Base-by-base conservation (phyloP, 23 tunicate genomes). In the Pegea sp. region DNA sequence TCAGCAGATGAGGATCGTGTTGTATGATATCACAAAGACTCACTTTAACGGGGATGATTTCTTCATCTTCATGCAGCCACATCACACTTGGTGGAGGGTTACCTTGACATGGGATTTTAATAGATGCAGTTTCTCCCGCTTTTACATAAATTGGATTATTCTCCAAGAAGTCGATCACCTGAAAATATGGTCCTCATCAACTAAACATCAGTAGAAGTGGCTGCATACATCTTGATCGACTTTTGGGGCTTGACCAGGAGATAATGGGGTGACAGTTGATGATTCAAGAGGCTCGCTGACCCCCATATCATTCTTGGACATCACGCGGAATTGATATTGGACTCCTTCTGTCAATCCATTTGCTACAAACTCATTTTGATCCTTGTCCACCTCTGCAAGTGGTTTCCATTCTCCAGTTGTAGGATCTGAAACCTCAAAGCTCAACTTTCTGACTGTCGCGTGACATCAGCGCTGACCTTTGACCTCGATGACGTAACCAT, bases 71-170 rank as follows among this genome's bases (percentile, higher is more conserved):
- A 53, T 84, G 95, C 63, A 56, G 38, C 95, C 95, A 84, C 22
- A 64, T 27, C 2, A 73, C 84, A 68, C 95, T 84, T 3, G 95
- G 95, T 6, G 95, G 81, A 29, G 84, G 71, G 54, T 64, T 68
- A 21, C 95, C 95, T 29, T 74, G 60, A 58, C 68, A 70, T 0
- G 95, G 95, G 20, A 84, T 57, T 25, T 56, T 58, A 22, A 84
- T 84, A n/a, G 72, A 69, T 1, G 84, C 81, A 7, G 95, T 84
- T 42, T 73, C 95, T 28, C 95, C 95, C 5, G 95, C 95, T 71
- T 74, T 84, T 31, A 84, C 95, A 24, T 73, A 68, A 27, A 84
- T 74, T 25, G 95, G 95, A 27, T 63, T 84, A 43, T 68, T 63
- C 38, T 74, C 95, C 0, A 84, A 64, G 49, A 57, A 54, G 25